Evolutionary conservation across 2,888 invertebrate genomes (phyloP), one percentile per base, ranked within the genome.

Genomic region (Drosophila barbarae): DNA sequence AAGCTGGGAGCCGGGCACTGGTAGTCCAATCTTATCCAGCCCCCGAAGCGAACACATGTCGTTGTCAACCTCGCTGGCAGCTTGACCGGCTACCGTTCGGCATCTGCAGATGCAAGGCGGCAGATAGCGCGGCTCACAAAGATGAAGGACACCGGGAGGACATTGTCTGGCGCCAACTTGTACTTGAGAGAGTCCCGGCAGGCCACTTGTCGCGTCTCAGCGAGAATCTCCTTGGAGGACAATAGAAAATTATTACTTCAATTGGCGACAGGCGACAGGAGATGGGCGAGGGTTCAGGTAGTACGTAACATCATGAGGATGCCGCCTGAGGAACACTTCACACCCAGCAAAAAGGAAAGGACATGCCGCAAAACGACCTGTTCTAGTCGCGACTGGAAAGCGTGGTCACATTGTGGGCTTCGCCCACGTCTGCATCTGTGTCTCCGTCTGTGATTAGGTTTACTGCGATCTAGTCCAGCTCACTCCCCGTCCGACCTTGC

Each of bases 181-280:
- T 65, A 59, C 77, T 74, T 77, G 64, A 65, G 61, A 42, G 47
- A 15, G 36, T n/a, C 35, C n/a, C n/a, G 35, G 4, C 44, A 21
- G 58, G 72, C 66, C 78, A 84, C 84, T 84, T 79, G 84, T 81
- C 76, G 82, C 79, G 74, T 77, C 42, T 28, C 56, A 15, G 47
- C 55, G 47, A 69, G 57, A 46, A 76, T 30, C 69, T 76, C 72
- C 72, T 69, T 70, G 69, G 44, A 50, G 50, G 69, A 83, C 83
- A 81, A 81, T 74, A 74, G 69, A 76, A 70, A 74, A 84, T 83
- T 79, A 81, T 84, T 82, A 72, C 80, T 81, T 73, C 80, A 83
- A 81, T 81, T 84, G 81, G 81, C 81, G 83, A 82, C 80, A 82
- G 81, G 81, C 81, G 83, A 82, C 80, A 82, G 81, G 81, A 85